Evolutionary conservation across 92 coral and sea anemone species (phyloP), one percentile per base, ranked within the genome.

Genomic region (Heliopora coerulea): DNA sequence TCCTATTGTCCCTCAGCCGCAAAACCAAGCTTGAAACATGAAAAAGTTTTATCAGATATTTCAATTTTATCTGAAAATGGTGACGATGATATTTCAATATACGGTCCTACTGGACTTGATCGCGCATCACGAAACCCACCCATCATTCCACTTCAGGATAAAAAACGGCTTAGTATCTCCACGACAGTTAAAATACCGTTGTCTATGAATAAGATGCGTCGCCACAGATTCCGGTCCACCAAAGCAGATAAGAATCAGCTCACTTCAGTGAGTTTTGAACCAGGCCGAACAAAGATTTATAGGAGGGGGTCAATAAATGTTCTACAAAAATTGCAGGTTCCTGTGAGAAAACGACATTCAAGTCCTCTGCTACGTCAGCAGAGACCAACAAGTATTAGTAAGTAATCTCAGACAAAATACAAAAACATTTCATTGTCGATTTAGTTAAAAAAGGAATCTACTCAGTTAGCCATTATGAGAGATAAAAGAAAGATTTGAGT

Each of bases 1-100:
- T 68, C 97, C 2, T 89, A 80, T 56, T 86, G 88, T 56, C 63
- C 54, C 12, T 32, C 74, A 13, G 74, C 39, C 1, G 18, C 46
- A 1, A 58, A 31, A 23, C 59, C 39, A 10, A 27, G 31, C 32
- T 1, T 17, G 1, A 67, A 67, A 27, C 40, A 26, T 28, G 74
- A 67, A 7, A 24, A 23, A 0, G 29, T 39, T 65, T 23, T 39
- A 30, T 46, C 74, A 18, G 74, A 67, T 67, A 10, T 49, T 9
- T 18, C 74, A 30, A 30, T 50, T 24, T 67, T 23, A 12, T 63
- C 42, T 12, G 70, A 63, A 37, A 44, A 25, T 67, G 74, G 21
- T 42, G 59, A 67, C 29, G n/a, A 27, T 29, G 30, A 67, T 67
- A 44, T 23, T 12, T 20, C 29, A 46, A 44, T 26, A 27, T 24